Percentiles rank a stretch among this genome's conserved stretches.
Conservation (phyloP, 2,888 invertebrate species). For the Papilio demoleus region DNA sequence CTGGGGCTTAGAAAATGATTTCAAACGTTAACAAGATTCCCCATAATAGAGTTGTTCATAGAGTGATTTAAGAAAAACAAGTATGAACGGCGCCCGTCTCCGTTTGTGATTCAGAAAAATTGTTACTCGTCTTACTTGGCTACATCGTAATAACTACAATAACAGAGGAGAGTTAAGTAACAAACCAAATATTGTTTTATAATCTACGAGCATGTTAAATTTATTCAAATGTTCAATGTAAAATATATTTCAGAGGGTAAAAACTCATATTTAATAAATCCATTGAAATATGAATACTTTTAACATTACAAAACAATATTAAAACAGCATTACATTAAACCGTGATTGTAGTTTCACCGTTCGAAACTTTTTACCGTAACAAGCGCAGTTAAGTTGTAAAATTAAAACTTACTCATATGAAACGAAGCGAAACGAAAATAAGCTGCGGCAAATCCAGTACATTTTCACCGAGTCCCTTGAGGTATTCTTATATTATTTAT, state of each 20-base stretch:
- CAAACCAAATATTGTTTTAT: slow-evolving; percentile 58
- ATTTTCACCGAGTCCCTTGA: slow-evolving; percentile 69
- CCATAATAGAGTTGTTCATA: slow-evolving; percentile 80
- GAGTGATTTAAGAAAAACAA: slow-evolving; percentile 82
- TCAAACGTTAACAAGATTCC: slow-evolving; percentile 82
- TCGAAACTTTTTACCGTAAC: slow-evolving; percentile 29
- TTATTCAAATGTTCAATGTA: slow-evolving; percentile 47
- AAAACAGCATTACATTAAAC: slow-evolving; percentile 8
- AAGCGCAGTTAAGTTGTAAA: slow-evolving; percentile 40
- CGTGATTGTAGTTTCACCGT: slow-evolving; percentile 37
- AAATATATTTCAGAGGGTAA: slow-evolving; percentile 41
- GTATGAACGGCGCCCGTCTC: slow-evolving; percentile 56
- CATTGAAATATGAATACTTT: slow-evolving; percentile 3
- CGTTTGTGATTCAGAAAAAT: slow-evolving; percentile 59
- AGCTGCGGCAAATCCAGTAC: slow-evolving; percentile 70
- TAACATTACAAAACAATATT: neutral
- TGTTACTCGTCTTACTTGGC: slow-evolving; percentile 54
- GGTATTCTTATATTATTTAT: slow-evolving; percentile 77
- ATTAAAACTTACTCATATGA: slow-evolving; percentile 47
- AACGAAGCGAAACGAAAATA: slow-evolving; percentile 58
- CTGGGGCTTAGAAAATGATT: slow-evolving; percentile 79
- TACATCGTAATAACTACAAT: slow-evolving; percentile 44
- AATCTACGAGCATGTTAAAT: slow-evolving; percentile 51
- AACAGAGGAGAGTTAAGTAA: slow-evolving; percentile 47
- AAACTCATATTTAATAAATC: slow-evolving; percentile 21